Base-by-base conservation (phyloP, 2,113 vertebrate genomes). In the Carassius carassius region DNA sequence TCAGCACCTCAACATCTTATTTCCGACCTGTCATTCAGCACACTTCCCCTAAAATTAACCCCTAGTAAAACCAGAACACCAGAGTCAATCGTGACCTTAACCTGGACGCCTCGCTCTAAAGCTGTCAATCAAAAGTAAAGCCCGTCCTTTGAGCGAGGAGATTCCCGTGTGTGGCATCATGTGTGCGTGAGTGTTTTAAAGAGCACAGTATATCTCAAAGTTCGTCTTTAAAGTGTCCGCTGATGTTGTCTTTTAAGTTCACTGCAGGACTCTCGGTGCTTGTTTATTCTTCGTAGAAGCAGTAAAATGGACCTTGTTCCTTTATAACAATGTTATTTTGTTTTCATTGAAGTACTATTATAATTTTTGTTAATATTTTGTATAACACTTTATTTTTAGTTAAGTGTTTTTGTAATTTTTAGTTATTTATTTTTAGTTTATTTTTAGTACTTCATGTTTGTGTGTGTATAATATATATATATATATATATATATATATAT, bases 1-100 rank as follows among this genome's bases (percentile, higher is more conserved):
- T 88, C 60, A n/a, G 51, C 78, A 72, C 16, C 84, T 47, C 69
- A 74, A 89, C 32, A 13, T 91, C 91, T 94, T 87, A 58, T 90
- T 92, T 77, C n/a, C 58, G 87, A 85, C 83, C 2, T 87, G 84
- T 93, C 90, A 82, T 83, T 89, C 87, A 85, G 67, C 60, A 35
- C 17, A 12, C 16, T 23, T 44, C 9, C 35, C 37, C 60, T 65
- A 80, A 80, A 65, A 80, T 65, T 11, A 80, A 65, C 60, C 78
- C 19, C 37, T 80, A n/a, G 32, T 80, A 80, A 80, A 80, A 29
- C 21, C 78, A 47, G 60, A 78, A 60, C 51, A 19, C 17, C 32
- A 12, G 12, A 67, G 41, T 83, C 82, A 73, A 63, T 72, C 44
- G 32, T 74, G 69, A 78, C 32, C 54, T 81, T 56, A 80, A 58